Evolutionary conservation across 2,113 vertebrate genomes (phyloP), one percentile per base, ranked within the genome.

Genomic region (Mus pahari): DNA sequence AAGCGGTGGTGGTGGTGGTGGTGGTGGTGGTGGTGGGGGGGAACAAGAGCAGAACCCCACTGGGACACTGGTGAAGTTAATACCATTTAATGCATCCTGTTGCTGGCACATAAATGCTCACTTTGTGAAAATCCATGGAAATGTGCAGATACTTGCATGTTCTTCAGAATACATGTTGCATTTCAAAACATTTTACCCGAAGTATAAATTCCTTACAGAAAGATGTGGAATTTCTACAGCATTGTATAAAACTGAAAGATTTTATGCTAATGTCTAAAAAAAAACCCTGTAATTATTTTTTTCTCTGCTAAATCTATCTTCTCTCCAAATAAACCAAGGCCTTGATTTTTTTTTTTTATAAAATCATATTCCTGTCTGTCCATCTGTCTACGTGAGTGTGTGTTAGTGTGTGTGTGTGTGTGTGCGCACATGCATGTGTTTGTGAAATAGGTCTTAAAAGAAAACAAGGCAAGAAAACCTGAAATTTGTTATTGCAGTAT

Each of bases 11-110:
- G 60, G 22, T 55, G 53, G 50, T 1, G 53, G 50, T 6, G 50
- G 50, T 5, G 3, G 9, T 48, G 22, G 7, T 20, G 60, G 22
- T 55, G 53, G 50, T 1, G 53, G 16, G 55, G n/a, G n/a, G 39
- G 26, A 6, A 6, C 1, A 45, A 5, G 1, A 16, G 26, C 13
- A 6, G 22, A 33, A 2, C 4, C 3, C 7, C 7, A 0, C 13
- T 50, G 77, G 17, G 9, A 3, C 9, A 6, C 8, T 50, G 6
- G n/a, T 3, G 16, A 20, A 83, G 58, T 17, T 33, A 22, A 4
- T 33, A 3, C 24, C 48, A 71, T 26, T 66, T 36, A 90, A 74
- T 0, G 16, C 9, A 14, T 60, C 55, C 48, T 36, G 20, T 50
- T 62, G 22, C 53, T 14, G 12, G 28, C 4, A 28, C 0, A 10